Evolutionary conservation across 1,140 invertebrate species (phyloP), one percentile per base, ranked within the genome.

Genomic region (Parasteatoda tepidariorum): DNA sequence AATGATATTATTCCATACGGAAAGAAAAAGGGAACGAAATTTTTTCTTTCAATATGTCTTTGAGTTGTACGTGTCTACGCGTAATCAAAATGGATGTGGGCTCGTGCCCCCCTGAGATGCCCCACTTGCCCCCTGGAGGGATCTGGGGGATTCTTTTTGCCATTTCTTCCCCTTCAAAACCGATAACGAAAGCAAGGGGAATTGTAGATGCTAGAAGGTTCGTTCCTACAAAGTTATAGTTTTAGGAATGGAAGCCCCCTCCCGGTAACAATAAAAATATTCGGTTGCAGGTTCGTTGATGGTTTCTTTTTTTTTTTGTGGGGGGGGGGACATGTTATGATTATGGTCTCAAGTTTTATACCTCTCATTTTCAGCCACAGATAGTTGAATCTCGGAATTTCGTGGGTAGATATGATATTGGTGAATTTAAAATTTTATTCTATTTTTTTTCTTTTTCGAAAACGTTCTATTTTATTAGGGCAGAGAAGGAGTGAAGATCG

Each of bases 11-110:
- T 18, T 48, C 38, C 18, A 9, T 18, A 48, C 38, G 4, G 18
- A 22, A 26, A 9, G 24, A 59, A 59, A 59, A n/a, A 59, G 24
- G 9, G 5, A 59, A 59, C n/a, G n/a, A 59, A 59, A 22, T n/a
- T 26, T 7, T n/a, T 70, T 70, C 34, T 70, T 24, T 28, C 33
- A 38, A 70, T 70, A 70, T 70, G 67, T 48, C 67, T 70, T 70
- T 70, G 67, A 70, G 22, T 54, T 41, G 34, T 70, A 70, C 67
- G 67, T 70, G 67, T 70, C 67, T 70, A 13, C 67, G 67, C 67
- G 67, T 70, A 70, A 70, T 70, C 67, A 70, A 70, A 70, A 70
- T 70, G 34, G 67, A 70, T 70, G 67, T 3, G 67, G 67, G 38
- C 68, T 30, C 15, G 18, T 28, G n/a, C 67, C 41, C 67, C 67